Percentiles rank a stretch among this genome's conserved stretches.
phyloP scores from a whole-genome alignment of 2,113 vertebrate species.

The Thinocorus orbignyianus region DNA sequence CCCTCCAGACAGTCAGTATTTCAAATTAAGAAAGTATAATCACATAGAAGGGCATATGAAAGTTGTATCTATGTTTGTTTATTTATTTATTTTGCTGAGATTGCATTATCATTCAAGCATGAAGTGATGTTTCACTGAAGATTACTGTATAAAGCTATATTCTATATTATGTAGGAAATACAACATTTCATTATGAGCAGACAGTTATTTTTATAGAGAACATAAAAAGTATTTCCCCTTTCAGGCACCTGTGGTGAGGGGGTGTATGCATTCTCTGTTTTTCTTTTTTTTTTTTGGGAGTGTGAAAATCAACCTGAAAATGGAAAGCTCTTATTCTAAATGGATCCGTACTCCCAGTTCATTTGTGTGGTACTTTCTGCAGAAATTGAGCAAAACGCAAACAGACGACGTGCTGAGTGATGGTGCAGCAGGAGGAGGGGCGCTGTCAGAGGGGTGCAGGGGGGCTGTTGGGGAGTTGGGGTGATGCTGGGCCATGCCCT shows the following conservation, averaged over 20 bases:
- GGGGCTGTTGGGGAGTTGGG: neutral
- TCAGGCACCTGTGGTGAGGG: constrained; percentile 33
- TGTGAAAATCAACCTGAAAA: constrained; percentile 19
- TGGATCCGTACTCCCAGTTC: neutral
- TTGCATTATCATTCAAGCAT: constrained; percentile 55
- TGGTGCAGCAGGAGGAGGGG: rapidly evolving
- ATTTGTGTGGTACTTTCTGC: neutral
- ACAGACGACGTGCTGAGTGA: rapidly evolving
- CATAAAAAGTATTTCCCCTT: constrained; percentile 47
- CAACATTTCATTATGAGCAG: constrained; percentile 56
- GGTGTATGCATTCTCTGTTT: neutral
- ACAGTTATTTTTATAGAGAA: constrained; percentile 49
- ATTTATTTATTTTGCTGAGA: constrained; percentile 56
- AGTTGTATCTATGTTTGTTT: neutral
- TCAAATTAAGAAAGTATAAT: constrained; percentile 45
- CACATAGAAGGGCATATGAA: constrained; percentile 20
- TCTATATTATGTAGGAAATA: constrained; percentile 43
- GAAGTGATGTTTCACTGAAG: constrained; percentile 61
- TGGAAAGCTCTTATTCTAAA: neutral
- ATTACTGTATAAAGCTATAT: constrained; percentile 57
- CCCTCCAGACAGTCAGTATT: constrained; percentile 13
- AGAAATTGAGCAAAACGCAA: neutral
- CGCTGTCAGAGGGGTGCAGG: rapidly evolving
- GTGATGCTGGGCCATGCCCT: neutral
- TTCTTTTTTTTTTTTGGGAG: neutral